These are phyloP conservation scores for Brachionus asplanchnoidis DNA, from an alignment of 1,140 invertebrate genomes.

Conservation along the genomic window DNA sequence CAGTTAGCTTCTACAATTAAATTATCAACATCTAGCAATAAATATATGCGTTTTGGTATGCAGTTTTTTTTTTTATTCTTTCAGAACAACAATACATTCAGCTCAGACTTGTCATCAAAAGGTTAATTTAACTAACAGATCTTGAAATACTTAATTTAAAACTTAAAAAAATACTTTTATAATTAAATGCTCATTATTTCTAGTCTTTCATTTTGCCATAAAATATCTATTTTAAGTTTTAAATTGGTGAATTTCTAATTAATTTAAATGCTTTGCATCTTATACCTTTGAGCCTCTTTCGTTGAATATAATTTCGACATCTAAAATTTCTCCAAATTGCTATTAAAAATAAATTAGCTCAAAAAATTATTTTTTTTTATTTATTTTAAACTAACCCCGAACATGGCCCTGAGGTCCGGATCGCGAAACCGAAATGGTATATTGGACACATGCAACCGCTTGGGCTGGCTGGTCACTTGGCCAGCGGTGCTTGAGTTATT, in stretches of 20 bases:
- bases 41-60: background rate
- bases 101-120: background rate
- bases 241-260: background rate
- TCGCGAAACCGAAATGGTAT: constrained; percentile 98
- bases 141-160: background rate
- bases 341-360: constrained; percentile 62
- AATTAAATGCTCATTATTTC: background rate
- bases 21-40: background rate
- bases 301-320: constrained; percentile 99
- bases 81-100: constrained; percentile 26
- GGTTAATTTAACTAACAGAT: constrained; percentile 28
- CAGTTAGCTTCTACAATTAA: constrained; percentile 7
- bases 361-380: background rate
- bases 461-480: constrained; percentile 49
- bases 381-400: constrained; percentile 70
- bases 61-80: background rate
- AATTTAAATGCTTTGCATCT: background rate
- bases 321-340: constrained; percentile 95
- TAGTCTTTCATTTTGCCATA: constrained; percentile 16
- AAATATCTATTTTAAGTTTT: background rate
- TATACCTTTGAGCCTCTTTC: constrained; percentile 98
- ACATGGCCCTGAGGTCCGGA: constrained; percentile 91
- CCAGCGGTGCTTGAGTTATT: background rate
- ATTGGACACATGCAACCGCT: constrained; percentile 75
- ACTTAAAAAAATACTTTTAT: background rate